Evolutionary conservation across 2,113 vertebrate species (phyloP).

Genomic region (Pomatorhinus ruficollis): DNA sequence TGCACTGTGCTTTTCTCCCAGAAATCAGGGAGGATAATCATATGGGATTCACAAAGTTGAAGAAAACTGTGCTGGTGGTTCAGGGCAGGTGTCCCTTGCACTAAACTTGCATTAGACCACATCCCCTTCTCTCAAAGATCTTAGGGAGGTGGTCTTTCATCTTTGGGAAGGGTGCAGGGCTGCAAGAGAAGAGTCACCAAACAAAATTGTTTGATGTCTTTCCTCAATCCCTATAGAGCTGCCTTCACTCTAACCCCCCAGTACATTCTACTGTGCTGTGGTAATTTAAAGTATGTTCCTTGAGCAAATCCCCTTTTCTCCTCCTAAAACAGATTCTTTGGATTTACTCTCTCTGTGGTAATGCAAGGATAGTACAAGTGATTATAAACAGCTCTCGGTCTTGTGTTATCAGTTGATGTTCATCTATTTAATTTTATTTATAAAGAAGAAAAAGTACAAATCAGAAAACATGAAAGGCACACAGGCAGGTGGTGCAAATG

Average conservation of each 20-base stretch:
- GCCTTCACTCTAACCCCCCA: background rate
- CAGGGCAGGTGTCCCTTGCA: background rate
- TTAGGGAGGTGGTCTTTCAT: background rate
- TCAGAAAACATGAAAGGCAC: background rate
- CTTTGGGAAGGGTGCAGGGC: background rate
- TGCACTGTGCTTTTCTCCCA: background rate
- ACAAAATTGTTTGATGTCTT: background rate
- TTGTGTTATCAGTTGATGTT: background rate
- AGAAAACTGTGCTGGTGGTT: background rate
- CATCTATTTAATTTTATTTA: background rate
- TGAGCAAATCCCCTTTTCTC: background rate
- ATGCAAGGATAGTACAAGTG: background rate
- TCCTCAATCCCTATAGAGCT: background rate
- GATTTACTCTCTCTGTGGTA: background rate
- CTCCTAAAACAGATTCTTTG: background rate
- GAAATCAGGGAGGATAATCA: background rate
- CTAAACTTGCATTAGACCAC: background rate
- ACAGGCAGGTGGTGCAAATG: rapidly evolving
- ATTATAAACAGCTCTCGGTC: background rate
- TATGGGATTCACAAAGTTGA: background rate
- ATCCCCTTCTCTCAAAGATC: background rate
- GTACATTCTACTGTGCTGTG: background rate
- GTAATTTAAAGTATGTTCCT: background rate
- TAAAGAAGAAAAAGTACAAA: background rate
- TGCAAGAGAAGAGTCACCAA: background rate